Evolutionary conservation across 2,113 vertebrate genomes (phyloP).

Genomic region (Numida meleagris): DNA sequence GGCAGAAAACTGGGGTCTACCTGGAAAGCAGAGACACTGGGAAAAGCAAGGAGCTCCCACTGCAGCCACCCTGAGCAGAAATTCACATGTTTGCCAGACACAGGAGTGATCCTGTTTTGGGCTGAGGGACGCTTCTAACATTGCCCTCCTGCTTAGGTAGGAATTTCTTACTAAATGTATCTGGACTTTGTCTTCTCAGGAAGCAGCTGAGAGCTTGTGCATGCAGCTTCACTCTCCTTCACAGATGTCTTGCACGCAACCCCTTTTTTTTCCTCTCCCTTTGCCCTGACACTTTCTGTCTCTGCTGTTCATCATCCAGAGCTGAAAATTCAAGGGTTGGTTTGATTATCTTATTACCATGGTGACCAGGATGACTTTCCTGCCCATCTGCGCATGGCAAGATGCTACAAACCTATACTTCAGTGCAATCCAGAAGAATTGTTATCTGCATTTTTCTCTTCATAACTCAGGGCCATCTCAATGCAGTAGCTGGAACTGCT

Average conservation of each 20-base stretch:
- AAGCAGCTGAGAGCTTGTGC: not conserved
- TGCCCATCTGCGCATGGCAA: slow-evolving; percentile 37
- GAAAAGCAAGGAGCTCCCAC: not conserved
- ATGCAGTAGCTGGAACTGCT: not conserved
- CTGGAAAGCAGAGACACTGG: not conserved
- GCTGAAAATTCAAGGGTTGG: slow-evolving; percentile 35
- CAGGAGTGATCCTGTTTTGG: accelerated
- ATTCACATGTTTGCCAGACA: not conserved
- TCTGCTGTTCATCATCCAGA: slow-evolving; percentile 16
- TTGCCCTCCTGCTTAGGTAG: not conserved
- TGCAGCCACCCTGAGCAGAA: accelerated
- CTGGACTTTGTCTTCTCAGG: not conserved
- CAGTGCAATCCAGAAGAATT: not conserved
- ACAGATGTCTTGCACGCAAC: not conserved
- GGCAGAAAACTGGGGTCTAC: not conserved
- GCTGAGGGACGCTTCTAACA: not conserved
- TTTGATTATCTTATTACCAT: slow-evolving; percentile 58
- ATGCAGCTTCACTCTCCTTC: not conserved
- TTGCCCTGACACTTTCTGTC: not conserved
- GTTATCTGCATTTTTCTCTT: not conserved
- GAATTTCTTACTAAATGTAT: not conserved
- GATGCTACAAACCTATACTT: slow-evolving; percentile 6
- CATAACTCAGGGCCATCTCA: not conserved
- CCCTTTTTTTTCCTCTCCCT: not conserved
- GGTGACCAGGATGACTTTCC: slow-evolving; percentile 49